Percentiles rank a stretch among this genome's conserved stretches.
phyloP scores from a whole-genome alignment of 2,797 vertebrate species.

The Fistularia commersonii region DNA sequence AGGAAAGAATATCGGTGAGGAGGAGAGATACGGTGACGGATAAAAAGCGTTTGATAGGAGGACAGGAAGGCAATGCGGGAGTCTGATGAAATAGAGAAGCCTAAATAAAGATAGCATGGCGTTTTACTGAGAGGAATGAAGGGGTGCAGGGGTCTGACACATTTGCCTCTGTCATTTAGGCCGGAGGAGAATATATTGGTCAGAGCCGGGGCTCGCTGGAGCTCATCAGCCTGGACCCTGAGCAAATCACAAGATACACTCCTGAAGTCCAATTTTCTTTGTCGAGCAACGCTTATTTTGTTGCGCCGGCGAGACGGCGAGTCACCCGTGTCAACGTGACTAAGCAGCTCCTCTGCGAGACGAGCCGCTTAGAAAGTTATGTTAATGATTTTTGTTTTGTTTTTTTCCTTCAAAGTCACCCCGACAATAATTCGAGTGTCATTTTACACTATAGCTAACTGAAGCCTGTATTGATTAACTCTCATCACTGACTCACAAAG shows the following conservation, averaged over 20 bases:
- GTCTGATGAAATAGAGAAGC: constrained; percentile 58
- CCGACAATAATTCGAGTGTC: constrained; percentile 92
- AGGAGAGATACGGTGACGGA: constrained; percentile 49
- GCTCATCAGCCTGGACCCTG: constrained; percentile 72
- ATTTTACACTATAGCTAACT: constrained; percentile 93
- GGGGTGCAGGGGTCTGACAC: constrained; percentile 50
- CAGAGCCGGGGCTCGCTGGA: constrained; percentile 61
- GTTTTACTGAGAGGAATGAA: constrained; percentile 35
- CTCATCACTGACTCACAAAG: constrained; percentile 89
- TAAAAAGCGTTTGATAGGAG: constrained; percentile 60
- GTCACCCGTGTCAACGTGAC: constrained; percentile 40
- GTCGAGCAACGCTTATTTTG: constrained; percentile 67
- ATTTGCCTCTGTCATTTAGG: constrained; percentile 73
- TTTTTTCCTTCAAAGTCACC: constrained; percentile 67
- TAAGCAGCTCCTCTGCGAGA: constrained; percentile 50
- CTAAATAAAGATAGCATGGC: constrained; percentile 64
- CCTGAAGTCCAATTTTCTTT: constrained; percentile 69
- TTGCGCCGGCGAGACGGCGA: constrained; percentile 55
- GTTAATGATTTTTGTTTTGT: no score
- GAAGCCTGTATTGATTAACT: constrained; percentile 94
- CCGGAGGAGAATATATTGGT: constrained; percentile 72
- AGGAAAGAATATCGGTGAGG: constrained; percentile 53
- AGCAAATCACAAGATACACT: constrained; percentile 73
- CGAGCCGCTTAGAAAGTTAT: no score
- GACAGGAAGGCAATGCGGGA: constrained; percentile 43